Evolutionary conservation across 1,140 invertebrate genomes (phyloP).

Genomic region (Homalodisca vitripennis): DNA sequence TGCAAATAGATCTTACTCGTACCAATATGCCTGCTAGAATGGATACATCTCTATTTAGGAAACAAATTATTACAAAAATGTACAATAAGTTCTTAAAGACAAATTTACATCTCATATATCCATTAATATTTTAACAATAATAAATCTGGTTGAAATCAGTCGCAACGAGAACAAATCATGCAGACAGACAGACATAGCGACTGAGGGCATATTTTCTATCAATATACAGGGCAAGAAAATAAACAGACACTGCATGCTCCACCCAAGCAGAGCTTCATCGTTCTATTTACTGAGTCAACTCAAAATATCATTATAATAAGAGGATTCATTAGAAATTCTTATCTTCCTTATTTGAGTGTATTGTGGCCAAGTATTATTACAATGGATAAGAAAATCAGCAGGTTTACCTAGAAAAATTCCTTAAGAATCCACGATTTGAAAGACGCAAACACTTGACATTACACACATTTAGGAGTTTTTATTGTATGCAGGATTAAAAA

Average conservation of each 20-base stretch:
- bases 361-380: too few relatives aligned
- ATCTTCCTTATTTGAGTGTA: too few relatives aligned
- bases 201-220: slow-evolving; percentile 3
- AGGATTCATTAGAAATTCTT: too few relatives aligned
- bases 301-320: too few relatives aligned
- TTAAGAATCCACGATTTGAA: too few relatives aligned
- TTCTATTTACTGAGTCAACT: too few relatives aligned
- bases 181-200: slow-evolving; percentile 25
- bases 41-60: slow-evolving; percentile 5
- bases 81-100: slow-evolving; percentile 20
- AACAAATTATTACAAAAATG: slow-evolving; percentile 12
- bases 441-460: too few relatives aligned
- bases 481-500: too few relatives aligned
- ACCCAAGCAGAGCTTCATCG: not conserved
- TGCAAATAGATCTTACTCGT: too few relatives aligned
- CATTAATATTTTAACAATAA: slow-evolving; percentile 32
- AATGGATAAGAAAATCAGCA: too few relatives aligned
- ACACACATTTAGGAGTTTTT: too few relatives aligned
- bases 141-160: slow-evolving; percentile 31
- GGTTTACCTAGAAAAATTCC: too few relatives aligned
- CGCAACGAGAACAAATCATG: slow-evolving; percentile 25
- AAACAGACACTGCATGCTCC: slow-evolving; percentile 12
- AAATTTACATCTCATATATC: slow-evolving; percentile 29
- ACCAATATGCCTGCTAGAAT: slow-evolving; percentile 18
- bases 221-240: slow-evolving; percentile 2